Evolutionary conservation across 2,888 invertebrate genomes (phyloP), one percentile per base, ranked within the genome.

Genomic region (Xiphydria camelus): DNA sequence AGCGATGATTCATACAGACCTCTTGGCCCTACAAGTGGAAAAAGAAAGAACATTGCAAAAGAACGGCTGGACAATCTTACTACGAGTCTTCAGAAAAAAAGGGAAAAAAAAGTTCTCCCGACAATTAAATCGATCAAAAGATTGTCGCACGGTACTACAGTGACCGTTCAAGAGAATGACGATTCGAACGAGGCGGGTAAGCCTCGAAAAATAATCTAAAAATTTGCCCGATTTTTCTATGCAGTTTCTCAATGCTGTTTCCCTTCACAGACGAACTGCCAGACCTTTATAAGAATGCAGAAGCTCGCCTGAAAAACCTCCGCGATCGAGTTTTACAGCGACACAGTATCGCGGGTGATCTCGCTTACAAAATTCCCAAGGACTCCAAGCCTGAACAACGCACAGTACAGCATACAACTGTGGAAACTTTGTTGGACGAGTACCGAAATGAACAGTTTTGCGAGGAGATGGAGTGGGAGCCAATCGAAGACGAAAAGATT

Each of bases 391-490:
- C n/a, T n/a, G n/a, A n/a, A n/a, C n/a, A n/a, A n/a, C n/a, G n/a
- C n/a, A n/a, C n/a, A n/a, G n/a, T n/a, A n/a, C n/a, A n/a, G n/a
- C n/a, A n/a, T n/a, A n/a, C n/a, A n/a, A n/a, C n/a, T n/a, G 14
- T 10, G 14, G 2, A 4, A 12, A 10, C 10, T 26, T 26, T 26
- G 26, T 26, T 26, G 14, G 14, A 14, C 12, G 26, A 26, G 4
- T 26, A 14, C 7, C 26, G 14, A 26, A 23, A 41, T 10, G 50
- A 61, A 19, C 26, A 37, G 5, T 60, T 56, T 42, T 59, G 55
- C 33, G 75, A 75, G 45, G 66, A 72, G 48, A 76, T 76, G 76
- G 76, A 76, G 10, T 76, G 76, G 76, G 74, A 75, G 47, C 68
- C 74, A 1, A 64, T 72, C 41, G 68, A 68, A 52, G 71, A 69